These are phyloP conservation scores for Melitaea athalia DNA, from an alignment of 2,888 invertebrate species.

Conservation along the genomic window DNA sequence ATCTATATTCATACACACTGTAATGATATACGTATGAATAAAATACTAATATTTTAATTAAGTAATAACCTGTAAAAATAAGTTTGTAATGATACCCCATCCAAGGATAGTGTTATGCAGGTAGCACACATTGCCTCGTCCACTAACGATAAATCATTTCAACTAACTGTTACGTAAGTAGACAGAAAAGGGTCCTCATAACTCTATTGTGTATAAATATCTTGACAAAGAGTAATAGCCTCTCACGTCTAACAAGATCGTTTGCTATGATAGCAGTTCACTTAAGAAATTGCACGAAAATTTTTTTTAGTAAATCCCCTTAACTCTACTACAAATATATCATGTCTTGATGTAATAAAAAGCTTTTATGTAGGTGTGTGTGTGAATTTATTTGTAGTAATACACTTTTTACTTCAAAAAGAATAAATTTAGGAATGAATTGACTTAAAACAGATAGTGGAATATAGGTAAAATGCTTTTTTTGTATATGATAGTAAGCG, in stretches of 20 bases:
- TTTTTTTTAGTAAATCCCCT: neutral
- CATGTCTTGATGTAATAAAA: neutral
- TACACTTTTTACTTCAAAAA: no score
- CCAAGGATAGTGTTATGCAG: neutral
- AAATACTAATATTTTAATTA: no score
- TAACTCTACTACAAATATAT: neutral
- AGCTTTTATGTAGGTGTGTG: no score
- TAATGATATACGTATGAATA: no score
- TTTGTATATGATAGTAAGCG: no score
- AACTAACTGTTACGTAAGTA: neutral
- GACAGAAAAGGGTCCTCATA: slow-evolving; percentile 3
- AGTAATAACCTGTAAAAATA: no score
- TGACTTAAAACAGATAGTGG: no score
- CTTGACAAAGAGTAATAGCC: slow-evolving; percentile 2
- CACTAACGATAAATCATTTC: slow-evolving; percentile 1
- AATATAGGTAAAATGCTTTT: no score
- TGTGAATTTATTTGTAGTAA: no score
- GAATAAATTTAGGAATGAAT: no score
- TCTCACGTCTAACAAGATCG: slow-evolving; percentile 1
- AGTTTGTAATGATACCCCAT: no score
- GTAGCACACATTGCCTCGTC: neutral
- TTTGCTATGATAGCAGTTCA: neutral
- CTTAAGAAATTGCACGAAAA: neutral
- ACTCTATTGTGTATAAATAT: neutral
- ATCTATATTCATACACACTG: no score